These are phyloP conservation scores for Penelope pileata DNA, from an alignment of 2,113 vertebrate species.

Conservation along the genomic window DNA sequence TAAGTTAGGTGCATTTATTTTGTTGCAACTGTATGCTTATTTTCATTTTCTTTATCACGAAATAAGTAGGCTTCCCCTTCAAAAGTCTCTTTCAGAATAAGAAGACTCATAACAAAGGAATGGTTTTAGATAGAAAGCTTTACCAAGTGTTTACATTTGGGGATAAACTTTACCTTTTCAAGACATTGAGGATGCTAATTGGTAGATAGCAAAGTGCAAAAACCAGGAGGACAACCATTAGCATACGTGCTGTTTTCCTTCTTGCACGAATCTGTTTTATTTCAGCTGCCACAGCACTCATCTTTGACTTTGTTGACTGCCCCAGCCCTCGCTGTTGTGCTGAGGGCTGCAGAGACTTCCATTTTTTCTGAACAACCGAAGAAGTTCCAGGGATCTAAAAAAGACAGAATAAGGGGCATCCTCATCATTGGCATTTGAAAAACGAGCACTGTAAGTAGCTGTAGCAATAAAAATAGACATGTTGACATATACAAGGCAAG, in stretches of 20 bases:
- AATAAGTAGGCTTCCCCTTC: background rate
- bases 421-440: background rate
- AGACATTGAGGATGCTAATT: conserved; percentile 94
- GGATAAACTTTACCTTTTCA: conserved; percentile 89
- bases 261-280: conserved; percentile 92
- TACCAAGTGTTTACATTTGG: background rate
- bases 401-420: background rate
- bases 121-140: background rate
- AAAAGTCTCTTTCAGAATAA: background rate
- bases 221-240: conserved; percentile 94
- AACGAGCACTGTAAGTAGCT: background rate
- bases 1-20: background rate
- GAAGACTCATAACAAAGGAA: background rate
- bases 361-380: conserved; percentile 91
- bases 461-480: background rate
- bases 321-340: conserved; percentile 71
- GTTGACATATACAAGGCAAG: background rate
- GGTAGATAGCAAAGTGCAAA: conserved; percentile 97
- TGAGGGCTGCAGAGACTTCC: conserved; percentile 84
- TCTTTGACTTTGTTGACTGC: conserved; percentile 82
- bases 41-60: background rate
- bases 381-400: conserved; percentile 92
- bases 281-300: conserved; percentile 88
- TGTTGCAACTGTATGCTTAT: background rate
- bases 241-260: conserved; percentile 94